Evolutionary conservation across 2,797 vertebrate genomes (phyloP).

Genomic region (Limnodromus scolopaceus): DNA sequence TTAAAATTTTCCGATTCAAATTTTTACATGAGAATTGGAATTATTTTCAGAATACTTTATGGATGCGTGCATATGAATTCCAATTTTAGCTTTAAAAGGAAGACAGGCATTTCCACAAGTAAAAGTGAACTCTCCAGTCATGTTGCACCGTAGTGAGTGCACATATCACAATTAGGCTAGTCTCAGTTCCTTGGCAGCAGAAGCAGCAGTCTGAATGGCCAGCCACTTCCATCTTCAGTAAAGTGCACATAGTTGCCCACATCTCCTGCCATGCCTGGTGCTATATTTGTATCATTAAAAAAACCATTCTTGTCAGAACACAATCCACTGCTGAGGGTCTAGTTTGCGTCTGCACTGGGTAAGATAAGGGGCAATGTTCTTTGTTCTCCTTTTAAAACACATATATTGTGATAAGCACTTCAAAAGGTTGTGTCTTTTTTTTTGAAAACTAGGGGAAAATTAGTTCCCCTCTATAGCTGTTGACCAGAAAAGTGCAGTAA

Average conservation of each 20-base stretch:
- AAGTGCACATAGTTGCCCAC: rapidly evolving
- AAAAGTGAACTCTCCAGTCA: background rate
- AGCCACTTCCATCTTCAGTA: background rate
- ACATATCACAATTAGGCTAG: background rate
- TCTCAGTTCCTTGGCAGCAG: background rate
- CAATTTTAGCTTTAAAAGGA: background rate
- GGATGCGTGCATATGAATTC: rapidly evolving
- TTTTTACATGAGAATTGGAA: background rate
- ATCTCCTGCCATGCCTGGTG: background rate
- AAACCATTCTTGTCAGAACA: background rate
- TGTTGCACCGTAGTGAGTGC: rapidly evolving
- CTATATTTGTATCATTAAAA: background rate
- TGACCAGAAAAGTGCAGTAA: background rate
- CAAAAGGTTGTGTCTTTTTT: background rate
- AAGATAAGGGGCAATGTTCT: rapidly evolving
- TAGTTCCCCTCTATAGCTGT: background rate
- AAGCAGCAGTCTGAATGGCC: background rate
- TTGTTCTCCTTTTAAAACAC: background rate
- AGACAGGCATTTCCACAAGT: background rate
- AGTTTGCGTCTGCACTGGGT: background rate
- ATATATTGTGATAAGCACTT: background rate
- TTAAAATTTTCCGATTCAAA: background rate
- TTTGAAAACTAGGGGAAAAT: background rate
- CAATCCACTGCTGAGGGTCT: background rate
- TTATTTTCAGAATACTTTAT: background rate